Percentiles rank a stretch among this genome's conserved stretches.
Evolutionary conservation across 2,888 invertebrate species (phyloP).

Genomic region (Lypha dubia): DNA sequence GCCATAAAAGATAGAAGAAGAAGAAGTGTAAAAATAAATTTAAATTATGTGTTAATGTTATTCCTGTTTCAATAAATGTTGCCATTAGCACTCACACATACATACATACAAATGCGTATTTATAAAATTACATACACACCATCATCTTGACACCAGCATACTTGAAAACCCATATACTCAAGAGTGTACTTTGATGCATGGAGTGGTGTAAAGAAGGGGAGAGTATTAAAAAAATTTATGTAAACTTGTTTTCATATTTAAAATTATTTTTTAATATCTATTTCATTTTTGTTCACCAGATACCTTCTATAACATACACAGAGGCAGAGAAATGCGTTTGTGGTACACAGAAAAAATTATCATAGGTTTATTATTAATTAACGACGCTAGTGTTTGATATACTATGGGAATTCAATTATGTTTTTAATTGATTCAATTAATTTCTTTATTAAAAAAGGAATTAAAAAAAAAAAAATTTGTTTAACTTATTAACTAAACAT

Average conservation of each 20-base stretch:
- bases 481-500: too few species aligned
- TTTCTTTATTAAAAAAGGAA: too few species aligned
- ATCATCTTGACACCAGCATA: conserved; percentile 4
- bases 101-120: not conserved
- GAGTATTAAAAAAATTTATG: not conserved
- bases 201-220: not conserved
- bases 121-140: not conserved
- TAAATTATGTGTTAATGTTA: conserved; percentile 71
- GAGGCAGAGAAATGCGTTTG: too few species aligned
- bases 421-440: too few species aligned
- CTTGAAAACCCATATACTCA: conserved; percentile 34
- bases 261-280: conserved; percentile 45
- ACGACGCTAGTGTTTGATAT: too few species aligned
- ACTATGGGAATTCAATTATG: too few species aligned
- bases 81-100: conserved; percentile 51
- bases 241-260: conserved; percentile 28
- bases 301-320: not conserved
- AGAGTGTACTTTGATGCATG: conserved; percentile 2
- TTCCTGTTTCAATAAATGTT: conserved; percentile 68
- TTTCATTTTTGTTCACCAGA: conserved; percentile 20
- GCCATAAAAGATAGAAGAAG: conserved; percentile 35
- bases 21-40: conserved; percentile 68
- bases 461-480: too few species aligned
- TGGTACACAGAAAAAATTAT: too few species aligned
- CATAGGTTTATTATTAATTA: too few species aligned